Evolutionary conservation across 2,113 vertebrate genomes (phyloP).

Genomic region (Sigmodon hispidus): DNA sequence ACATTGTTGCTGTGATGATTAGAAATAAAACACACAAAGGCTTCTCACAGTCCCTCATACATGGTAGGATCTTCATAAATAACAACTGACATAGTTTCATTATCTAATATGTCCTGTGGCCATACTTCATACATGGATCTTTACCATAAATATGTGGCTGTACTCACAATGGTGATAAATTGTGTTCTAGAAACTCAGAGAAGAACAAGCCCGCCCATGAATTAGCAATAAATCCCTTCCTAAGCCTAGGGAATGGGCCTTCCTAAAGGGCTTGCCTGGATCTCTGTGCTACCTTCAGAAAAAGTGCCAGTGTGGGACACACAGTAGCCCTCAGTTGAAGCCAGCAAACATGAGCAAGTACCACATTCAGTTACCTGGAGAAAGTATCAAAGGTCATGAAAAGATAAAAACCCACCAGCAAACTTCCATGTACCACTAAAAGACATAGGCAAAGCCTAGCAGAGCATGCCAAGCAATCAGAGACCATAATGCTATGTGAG

Average conservation of each 20-base stretch:
- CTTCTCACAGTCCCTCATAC: not conserved
- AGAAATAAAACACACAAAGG: not conserved
- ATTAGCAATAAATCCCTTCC: not conserved
- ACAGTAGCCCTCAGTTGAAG: not conserved
- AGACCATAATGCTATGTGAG: not conserved
- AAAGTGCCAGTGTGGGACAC: not conserved
- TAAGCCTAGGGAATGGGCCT: not conserved
- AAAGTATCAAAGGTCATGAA: not conserved
- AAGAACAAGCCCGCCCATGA: not conserved
- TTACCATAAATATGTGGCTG: not conserved
- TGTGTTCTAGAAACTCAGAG: not conserved
- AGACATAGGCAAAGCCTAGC: not conserved
- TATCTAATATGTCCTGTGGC: not conserved
- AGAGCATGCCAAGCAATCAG: too few relatives aligned
- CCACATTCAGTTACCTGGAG: too few relatives aligned
- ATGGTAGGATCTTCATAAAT: not conserved
- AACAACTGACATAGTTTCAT: not conserved
- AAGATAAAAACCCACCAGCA: not conserved
- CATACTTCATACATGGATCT: not conserved
- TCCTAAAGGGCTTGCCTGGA: not conserved
- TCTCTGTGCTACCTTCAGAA: not conserved
- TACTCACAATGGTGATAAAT: not conserved
- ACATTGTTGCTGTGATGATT: not conserved
- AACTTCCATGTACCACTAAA: not conserved
- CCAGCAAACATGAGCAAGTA: not conserved